Percentiles rank a stretch among this genome's conserved stretches.
These are phyloP conservation scores for Oxygymnocypris stewartii DNA, from an alignment of 2,113 vertebrate genomes.

Conservation along the genomic window DNA sequence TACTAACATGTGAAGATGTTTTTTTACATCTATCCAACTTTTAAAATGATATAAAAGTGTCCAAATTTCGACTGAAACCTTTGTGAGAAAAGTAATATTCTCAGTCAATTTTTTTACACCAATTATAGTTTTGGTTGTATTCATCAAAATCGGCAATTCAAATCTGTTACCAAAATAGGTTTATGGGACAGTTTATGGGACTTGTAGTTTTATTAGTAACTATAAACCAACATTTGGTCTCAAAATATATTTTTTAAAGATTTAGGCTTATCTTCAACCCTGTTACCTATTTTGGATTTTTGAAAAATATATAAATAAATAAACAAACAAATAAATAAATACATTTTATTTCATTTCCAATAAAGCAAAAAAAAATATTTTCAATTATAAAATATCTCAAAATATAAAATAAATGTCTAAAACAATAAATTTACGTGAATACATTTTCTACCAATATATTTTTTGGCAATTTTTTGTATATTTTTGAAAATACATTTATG, in stretches of 20 bases:
- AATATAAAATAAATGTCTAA: too few species aligned
- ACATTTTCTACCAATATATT: too few species aligned
- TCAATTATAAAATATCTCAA: too few species aligned
- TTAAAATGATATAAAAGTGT: background rate
- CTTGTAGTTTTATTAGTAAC: background rate
- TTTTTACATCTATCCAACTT: background rate
- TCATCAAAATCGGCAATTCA: background rate
- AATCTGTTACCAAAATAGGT: too few species aligned
- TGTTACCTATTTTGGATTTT: background rate
- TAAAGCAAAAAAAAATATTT: background rate
- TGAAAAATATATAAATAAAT: too few species aligned
- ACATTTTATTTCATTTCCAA: background rate
- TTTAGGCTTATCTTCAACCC: background rate
- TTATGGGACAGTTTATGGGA: background rate
- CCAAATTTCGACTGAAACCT: background rate
- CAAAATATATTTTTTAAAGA: background rate
- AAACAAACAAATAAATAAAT: too few species aligned
- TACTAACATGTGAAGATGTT: background rate
- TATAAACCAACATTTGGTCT: background rate
- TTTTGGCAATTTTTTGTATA: too few species aligned
- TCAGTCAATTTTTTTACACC: background rate
- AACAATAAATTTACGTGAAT: too few species aligned
- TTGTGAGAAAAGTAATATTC: background rate
- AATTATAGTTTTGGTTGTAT: background rate
- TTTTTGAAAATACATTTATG: too few species aligned